Base-by-base conservation (phyloP, 2,113 vertebrate species). In the Illadopsis cleaveri region DNA sequence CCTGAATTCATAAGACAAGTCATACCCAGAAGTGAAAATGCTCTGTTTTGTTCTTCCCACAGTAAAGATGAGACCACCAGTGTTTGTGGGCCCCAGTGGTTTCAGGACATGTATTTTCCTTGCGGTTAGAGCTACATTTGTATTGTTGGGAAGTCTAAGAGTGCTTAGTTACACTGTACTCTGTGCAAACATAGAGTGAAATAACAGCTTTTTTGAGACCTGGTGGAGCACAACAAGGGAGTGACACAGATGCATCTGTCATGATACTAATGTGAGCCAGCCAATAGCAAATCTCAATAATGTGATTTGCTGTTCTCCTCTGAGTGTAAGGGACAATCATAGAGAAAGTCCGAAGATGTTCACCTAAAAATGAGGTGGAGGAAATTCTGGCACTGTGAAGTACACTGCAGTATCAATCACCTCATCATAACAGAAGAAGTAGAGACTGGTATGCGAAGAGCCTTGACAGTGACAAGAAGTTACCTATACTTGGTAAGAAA, bases 341-440 rank as follows among this genome's bases (percentile, higher is more conserved):
- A 84, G 8, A 82, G n/a, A 40, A 83, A 56, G 9, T 44, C 45
- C 3, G 2, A 81, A 73, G 18, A n/a, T 28, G 6, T 38, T 50
- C 6, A 40, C 5, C 22, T 48, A 54, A 70, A 93, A 89, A 77
- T 20, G 2, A 57, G 62, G 47, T 11, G 25, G 15, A 83, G 14
- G 3, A 88, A 82, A 61, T 35, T 57, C 20, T 50, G 57, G 33
- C 4, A 35, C 20, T 44, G 10, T 69, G 47, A 80, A 38, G 5
- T 45, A 40, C 7, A 42, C 65, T 58, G 30, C 28, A 56, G 14
- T 30, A 82, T 71, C 16, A 22, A 18, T 27, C 20, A 25, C 13
- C 1, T 15, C 51, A 38, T 0, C 0, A 11, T 40, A 56, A 42
- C 11, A 44, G 23, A 30, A n/a, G 22, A 48, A 12, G 11, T 20